phyloP scores from a whole-genome alignment of 1,140 invertebrate species.

The Nomia melanderi region DNA sequence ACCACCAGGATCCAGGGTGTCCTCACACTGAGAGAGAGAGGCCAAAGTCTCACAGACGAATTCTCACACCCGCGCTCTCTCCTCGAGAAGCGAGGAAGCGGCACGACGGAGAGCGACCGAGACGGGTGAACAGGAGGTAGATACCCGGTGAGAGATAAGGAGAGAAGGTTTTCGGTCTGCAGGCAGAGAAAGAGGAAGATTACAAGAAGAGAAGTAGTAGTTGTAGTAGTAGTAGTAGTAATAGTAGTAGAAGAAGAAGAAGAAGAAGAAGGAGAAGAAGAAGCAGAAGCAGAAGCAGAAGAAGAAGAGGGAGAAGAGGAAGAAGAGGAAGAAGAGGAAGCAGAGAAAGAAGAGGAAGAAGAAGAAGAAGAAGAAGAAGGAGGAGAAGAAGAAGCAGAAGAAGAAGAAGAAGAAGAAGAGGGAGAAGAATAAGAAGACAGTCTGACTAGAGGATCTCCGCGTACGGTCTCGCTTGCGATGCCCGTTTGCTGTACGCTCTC shows the following conservation, averaged over 20 bases:
- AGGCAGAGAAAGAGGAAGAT: not conserved
- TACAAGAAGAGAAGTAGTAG: not conserved
- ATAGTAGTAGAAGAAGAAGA: too few species aligned
- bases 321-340: not conserved
- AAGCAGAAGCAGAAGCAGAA: not conserved
- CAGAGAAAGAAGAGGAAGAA: not conserved
- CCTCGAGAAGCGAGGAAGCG: constrained; percentile 16
- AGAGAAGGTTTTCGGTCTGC: not conserved
- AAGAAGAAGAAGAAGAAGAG: not conserved
- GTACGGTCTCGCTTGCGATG: constrained; percentile 29
- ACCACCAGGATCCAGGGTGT: not conserved
- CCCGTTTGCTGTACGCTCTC: too few species aligned
- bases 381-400: not conserved
- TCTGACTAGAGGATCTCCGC: constrained; percentile 1
- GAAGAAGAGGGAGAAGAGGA: too few species aligned
- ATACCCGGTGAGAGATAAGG: constrained; percentile 40
- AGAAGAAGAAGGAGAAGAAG: not conserved
- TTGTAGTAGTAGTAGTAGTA: not conserved
- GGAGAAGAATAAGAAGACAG: too few species aligned
- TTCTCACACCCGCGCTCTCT: constrained; percentile 58
- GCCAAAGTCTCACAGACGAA: constrained; percentile 53
- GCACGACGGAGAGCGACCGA: constrained; percentile 10
- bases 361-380: too few species aligned
- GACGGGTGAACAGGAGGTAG: constrained; percentile 7
- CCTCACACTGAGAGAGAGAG: constrained; percentile 23